Conservation (phyloP, 2,797 vertebrate species). For the Xerus rutilus region DNA sequence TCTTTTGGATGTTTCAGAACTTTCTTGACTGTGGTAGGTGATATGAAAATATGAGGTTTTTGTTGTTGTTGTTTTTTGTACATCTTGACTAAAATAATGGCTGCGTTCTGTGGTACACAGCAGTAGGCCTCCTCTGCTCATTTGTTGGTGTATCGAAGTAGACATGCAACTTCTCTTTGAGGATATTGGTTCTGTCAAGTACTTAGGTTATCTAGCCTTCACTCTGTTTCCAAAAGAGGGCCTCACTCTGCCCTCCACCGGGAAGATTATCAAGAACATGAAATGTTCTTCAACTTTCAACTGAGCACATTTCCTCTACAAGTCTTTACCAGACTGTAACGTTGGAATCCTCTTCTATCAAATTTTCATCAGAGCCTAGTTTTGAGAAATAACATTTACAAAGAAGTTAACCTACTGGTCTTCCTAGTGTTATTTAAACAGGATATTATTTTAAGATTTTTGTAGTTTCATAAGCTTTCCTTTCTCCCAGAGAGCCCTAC, state of each 20-base stretch:
- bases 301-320: background rate
- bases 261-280: background rate
- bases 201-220: background rate
- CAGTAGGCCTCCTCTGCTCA: accelerated
- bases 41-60: background rate
- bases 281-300: background rate
- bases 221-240: background rate
- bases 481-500: background rate
- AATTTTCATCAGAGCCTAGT: background rate
- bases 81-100: background rate
- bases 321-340: background rate
- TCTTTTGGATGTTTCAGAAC: background rate
- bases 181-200: background rate
- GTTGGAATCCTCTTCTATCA: background rate
- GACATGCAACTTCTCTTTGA: background rate
- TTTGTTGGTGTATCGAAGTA: background rate
- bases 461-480: background rate
- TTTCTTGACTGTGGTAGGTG: background rate
- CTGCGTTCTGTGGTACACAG: background rate
- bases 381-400: background rate
- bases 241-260: background rate
- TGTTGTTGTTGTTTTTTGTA: background rate
- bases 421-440: background rate
- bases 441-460: background rate
- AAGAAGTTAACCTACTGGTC: background rate